Base-by-base conservation (phyloP, 2,113 vertebrate genomes). In the Vimba vimba region DNA sequence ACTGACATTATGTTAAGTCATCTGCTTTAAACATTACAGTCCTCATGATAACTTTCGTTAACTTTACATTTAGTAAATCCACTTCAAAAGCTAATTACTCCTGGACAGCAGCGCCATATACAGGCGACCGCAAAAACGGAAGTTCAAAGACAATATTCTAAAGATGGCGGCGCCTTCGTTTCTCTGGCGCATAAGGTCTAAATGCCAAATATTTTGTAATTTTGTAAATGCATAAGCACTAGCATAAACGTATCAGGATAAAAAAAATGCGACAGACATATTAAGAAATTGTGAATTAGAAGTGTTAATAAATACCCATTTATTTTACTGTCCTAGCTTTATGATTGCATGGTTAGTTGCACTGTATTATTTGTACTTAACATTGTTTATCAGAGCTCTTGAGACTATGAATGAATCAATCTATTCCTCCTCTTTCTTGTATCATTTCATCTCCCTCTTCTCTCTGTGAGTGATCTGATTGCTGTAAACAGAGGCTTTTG, bases 371-470 rank as follows among this genome's bases (percentile, higher is more conserved):
- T 71, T 69, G 64, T 3, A 19, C 5, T 33, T 68, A 36, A 68
- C 15, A 68, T 33, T 36, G 30, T 69, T 36, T 33, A 13, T 36
- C 9, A 17, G 64, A 69, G 27, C 27, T 64, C n/a, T 52, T 30
- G 17, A 57, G 75, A 30, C 74, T 23, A 12, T 78, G 52, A 79
- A 59, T n/a, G 4, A 59, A 79, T 55, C 19, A 11, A 3, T 76
- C 75, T 55, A 11, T n/a, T 62, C 33, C 19, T 52, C 60, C 30
- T 82, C 27, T 75, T 47, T 39, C 39, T 66, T 4, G 5, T 60
- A n/a, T 87, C 60, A 69, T 83, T 43, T 57, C n/a, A 55, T 83
- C 30, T 79, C 33, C 73, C 43, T 64, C 55, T 47, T 75, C 30
- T 84, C 21, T 66, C 47, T 68, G 74, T 71, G 68, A 71, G 36